Evolutionary conservation across 2,113 vertebrate genomes (phyloP).

Genomic region (Eudyptes chrysolophus): DNA sequence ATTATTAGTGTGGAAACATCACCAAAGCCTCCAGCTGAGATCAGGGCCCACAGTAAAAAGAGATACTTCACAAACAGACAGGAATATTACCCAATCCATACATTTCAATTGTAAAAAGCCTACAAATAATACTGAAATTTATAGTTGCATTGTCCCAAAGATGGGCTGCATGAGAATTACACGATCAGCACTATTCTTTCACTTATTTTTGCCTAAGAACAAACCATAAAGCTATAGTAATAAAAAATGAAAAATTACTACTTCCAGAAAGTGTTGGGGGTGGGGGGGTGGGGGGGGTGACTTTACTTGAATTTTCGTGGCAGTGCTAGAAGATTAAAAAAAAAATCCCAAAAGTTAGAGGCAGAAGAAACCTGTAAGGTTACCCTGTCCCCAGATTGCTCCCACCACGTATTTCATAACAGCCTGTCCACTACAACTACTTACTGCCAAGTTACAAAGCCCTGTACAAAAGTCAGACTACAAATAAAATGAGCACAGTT

Average conservation of each 20-base stretch:
- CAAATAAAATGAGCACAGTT: not conserved
- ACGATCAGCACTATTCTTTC: not conserved
- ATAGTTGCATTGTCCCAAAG: not conserved
- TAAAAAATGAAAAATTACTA: constrained; percentile 16
- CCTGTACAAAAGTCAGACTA: not conserved
- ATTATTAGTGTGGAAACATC: not conserved
- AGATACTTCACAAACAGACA: not conserved
- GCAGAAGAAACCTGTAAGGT: not conserved
- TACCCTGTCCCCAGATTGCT: not conserved
- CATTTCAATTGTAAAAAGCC: not conserved
- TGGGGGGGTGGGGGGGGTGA: not conserved
- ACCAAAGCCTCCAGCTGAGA: constrained; percentile 1
- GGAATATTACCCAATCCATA: not conserved
- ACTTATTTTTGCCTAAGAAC: constrained; percentile 25
- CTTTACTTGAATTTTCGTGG: not conserved
- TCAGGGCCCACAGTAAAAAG: not conserved
- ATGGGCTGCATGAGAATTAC: not conserved
- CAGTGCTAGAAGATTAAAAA: not conserved
- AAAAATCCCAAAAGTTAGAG: not conserved
- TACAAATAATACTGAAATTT: not conserved
- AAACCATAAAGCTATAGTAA: not conserved
- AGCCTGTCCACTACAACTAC: not conserved
- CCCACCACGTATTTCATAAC: not conserved
- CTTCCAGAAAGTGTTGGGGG: not conserved
- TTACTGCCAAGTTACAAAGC: not conserved